Evolutionary conservation across 2,113 vertebrate species (phyloP), one percentile per base, ranked within the genome.

Genomic region (Choloepus hoffmanni): DNA sequence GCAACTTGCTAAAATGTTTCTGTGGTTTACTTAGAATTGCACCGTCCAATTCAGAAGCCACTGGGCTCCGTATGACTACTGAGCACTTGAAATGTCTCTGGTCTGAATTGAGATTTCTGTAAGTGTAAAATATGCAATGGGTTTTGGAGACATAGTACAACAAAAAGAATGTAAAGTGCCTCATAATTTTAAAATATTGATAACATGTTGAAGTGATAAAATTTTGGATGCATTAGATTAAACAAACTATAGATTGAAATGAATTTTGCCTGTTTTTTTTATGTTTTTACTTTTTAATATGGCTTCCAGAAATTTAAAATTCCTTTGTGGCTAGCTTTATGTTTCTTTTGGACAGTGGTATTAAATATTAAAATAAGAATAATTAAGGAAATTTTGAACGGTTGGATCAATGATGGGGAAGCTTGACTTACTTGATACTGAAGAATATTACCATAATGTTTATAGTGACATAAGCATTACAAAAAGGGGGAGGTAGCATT

Each of bases 161-260:
- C 65, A 77, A 76, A 65, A 85, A 78, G 40, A 88, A 73, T 48
- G 12, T 48, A 23, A 58, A 68, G 15, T 28, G 26, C 43, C 28
- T 84, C 33, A 72, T 36, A 30, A 83, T 70, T 89, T 72, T 30
- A 65, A 87, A 72, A n/a, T 87, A 63, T 11, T 24, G 33, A 77
- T 90, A 89, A 45, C 15, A 33, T 81, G 58, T 76, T 88, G 7
- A 83, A 86, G 77, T 92, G 24, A 67, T 58, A 11, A 5, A 67
- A n/a, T 81, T 89, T 92, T 74, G 53, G 48, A 45, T 73, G 36
- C 62, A 50, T 67, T 93, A 24, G 63, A 90, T 63, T 92, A 92
- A 95, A 65, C 19, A 33, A 92, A 50, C 53, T 87, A 28, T 50
- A 36, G 83, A 45, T 21, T 87, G 85, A 21, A 83, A 70, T 86